phyloP scores from a whole-genome alignment of 2,797 vertebrate genomes.

The Tapirus indicus region DNA sequence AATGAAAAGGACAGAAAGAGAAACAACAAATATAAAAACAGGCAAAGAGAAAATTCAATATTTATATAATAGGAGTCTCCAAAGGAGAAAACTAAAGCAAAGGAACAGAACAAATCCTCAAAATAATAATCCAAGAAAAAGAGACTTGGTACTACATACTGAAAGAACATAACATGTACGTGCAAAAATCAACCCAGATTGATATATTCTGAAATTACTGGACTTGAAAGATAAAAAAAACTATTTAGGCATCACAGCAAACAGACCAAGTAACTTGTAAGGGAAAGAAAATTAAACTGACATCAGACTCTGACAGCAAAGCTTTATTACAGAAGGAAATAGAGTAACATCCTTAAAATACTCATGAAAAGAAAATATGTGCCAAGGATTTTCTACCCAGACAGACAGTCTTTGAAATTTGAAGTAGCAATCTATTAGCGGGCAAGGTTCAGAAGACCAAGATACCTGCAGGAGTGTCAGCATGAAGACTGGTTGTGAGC shows the following conservation, averaged over 20 bases:
- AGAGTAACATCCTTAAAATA: not conserved
- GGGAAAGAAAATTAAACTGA: not conserved
- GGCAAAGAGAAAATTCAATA: not conserved
- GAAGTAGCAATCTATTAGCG: not conserved
- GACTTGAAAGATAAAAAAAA: not conserved
- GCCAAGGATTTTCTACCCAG: not conserved
- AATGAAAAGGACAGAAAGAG: not conserved
- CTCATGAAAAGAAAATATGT: not conserved
- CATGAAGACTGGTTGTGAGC: fast-evolving
- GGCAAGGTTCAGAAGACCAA: not conserved
- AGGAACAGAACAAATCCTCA: not conserved
- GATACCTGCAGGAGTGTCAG: fast-evolving
- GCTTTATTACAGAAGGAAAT: not conserved
- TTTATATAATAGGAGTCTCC: not conserved
- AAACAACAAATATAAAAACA: not conserved
- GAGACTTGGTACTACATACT: not conserved
- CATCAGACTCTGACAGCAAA: fast-evolving
- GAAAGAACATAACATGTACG: not conserved
- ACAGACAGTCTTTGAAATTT: not conserved
- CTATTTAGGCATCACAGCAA: not conserved
- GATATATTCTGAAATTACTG: not conserved
- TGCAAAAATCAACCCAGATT: not conserved
- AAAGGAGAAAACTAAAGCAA: not conserved
- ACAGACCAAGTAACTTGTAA: not conserved
- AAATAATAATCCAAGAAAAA: not conserved